These are phyloP conservation scores for Philotrypesis tridentata DNA, from an alignment of 1,140 invertebrate species.

Conservation along the genomic window DNA sequence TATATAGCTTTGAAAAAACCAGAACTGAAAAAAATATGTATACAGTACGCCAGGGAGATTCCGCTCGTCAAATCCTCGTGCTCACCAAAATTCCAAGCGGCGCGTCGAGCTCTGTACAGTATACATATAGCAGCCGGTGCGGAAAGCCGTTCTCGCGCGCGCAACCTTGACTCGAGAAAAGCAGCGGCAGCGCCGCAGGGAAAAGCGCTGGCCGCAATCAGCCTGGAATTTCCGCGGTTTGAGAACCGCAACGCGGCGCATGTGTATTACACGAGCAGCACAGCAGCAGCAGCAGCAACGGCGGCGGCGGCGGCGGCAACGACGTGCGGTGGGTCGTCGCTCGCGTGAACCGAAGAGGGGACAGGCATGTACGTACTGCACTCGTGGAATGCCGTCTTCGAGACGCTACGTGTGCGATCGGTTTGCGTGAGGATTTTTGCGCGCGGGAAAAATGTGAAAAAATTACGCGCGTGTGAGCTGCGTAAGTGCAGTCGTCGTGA, in stretches of 20 bases:
- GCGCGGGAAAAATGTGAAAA: neutral
- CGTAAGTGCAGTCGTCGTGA: neutral
- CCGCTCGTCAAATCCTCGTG: neutral
- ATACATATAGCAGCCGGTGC: neutral
- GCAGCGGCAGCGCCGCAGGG: neutral
- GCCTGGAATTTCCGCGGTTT: constrained; percentile 45
- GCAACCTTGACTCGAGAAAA: constrained; percentile 34
- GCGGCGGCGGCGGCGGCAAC: too few species aligned
- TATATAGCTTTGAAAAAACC: too few species aligned
- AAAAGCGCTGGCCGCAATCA: constrained; percentile 26
- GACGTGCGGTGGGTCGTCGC: constrained; percentile 33
- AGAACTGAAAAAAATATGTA: too few species aligned
- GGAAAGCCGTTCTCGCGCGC: neutral
- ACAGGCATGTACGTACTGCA: constrained; percentile 65
- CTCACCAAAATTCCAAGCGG: neutral
- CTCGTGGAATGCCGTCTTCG: constrained; percentile 67
- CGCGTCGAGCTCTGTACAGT: too few species aligned
- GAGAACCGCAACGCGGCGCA: constrained; percentile 48
- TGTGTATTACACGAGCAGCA: constrained; percentile 28
- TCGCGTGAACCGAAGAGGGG: constrained; percentile 47
- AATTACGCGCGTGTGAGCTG: too few species aligned
- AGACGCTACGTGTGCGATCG: constrained; percentile 48
- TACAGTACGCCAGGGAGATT: neutral
- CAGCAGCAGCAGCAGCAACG: neutral
- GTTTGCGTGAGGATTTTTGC: constrained; percentile 24